Base-by-base conservation (phyloP, 2,113 vertebrate genomes). In the Tachuris rubrigastra region DNA sequence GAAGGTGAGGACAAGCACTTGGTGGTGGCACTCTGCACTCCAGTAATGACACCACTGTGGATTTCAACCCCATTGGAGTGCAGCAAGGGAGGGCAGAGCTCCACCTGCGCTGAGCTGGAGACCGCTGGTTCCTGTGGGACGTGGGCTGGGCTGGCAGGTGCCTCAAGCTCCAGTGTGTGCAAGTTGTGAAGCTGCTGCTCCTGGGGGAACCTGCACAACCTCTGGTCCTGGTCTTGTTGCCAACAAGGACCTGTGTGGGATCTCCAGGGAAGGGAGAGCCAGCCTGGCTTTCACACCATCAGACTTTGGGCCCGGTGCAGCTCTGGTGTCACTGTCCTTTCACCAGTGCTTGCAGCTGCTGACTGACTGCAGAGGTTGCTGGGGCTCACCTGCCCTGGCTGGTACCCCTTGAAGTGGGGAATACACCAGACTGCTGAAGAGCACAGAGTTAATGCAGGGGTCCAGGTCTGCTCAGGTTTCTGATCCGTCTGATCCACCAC, bases 81-180 rank as follows among this genome's bases (percentile, higher is more conserved):
- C 62, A 16, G 60, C n/a, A 2, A 28, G 69, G 31, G 56, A 72
- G 39, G 47, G 16, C 65, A 86, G 47, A 80, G 80, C 46, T 46
- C 41, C 28, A 4, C 59, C 35, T 18, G 30, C 2, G 1, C 3
- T 1, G 2, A 14, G 39, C 65, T 47, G 55, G 31, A 49, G 25
- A 2, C 10, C 1, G 1, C 62, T 14, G 71, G 42, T 6, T 52
- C 31, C 92, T 25, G 42, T 0, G 2, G 75, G 63, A 31, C 1
- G 0, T 1, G 25, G 49, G 24, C 41, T 72, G 60, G 44, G 46
- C 49, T 46, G 44, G 16, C 4, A n/a, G 46, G 62, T 89, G 85
- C 71, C 82, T 41, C n/a, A 0, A 0, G 7, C 58, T 30, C 41
- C 53, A 37, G 56, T 0, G 1, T 5, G 17, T 8, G n/a, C 37